A percentile compares a stretch with the other conserved stretches of the same genome.
These are phyloP conservation scores for Ascaphus truei DNA, from an alignment of 2,113 vertebrate species.

Conservation along the genomic window DNA sequence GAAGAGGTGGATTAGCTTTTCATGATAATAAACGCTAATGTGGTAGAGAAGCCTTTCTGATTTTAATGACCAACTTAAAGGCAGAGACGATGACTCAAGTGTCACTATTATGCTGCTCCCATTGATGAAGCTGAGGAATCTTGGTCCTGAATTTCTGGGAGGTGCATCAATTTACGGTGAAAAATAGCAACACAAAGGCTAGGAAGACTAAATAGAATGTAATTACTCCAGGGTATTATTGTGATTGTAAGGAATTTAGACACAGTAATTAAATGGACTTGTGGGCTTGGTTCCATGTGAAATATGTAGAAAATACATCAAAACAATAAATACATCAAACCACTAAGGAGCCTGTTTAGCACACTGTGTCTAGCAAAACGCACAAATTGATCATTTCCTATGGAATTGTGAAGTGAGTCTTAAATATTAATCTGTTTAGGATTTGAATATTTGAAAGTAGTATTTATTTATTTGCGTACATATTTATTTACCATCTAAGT, in stretches of 20 bases:
- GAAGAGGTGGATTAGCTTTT: background rate
- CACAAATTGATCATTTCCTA: too few relatives aligned
- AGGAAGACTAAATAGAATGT: background rate
- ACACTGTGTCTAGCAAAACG: too few relatives aligned
- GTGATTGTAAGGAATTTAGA: background rate
- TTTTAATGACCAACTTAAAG: background rate
- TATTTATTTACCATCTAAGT: too few relatives aligned
- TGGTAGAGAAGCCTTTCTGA: background rate
- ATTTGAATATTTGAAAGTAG: too few relatives aligned
- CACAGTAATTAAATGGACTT: background rate
- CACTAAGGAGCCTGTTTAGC: too few relatives aligned
- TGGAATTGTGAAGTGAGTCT: too few relatives aligned
- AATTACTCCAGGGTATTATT: background rate
- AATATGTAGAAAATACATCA: background rate
- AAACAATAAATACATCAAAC: too few relatives aligned
- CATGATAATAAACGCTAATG: constrained; percentile 1
- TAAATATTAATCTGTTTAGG: too few relatives aligned
- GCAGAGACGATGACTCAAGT: background rate
- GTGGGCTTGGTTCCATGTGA: background rate
- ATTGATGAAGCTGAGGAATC: background rate
- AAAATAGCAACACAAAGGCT: background rate
- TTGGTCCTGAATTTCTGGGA: background rate
- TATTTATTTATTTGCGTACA: too few relatives aligned
- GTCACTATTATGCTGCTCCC: background rate
- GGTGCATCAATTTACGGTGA: background rate